Evolutionary conservation across 2,797 vertebrate genomes (phyloP).

Genomic region (Scomberomorus guttatus): DNA sequence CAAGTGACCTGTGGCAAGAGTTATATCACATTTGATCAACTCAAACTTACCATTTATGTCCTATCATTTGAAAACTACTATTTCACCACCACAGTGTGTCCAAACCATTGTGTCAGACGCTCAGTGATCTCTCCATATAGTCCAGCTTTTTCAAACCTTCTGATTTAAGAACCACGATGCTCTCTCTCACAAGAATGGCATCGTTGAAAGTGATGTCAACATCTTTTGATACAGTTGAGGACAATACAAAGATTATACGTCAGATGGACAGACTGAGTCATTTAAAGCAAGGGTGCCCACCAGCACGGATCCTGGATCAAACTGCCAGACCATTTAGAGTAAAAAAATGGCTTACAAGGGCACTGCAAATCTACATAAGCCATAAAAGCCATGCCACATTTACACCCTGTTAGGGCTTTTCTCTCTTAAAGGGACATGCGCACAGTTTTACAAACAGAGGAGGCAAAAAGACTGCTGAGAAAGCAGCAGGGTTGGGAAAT

Average conservation of each 20-base stretch:
- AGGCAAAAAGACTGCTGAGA: constrained; percentile 77
- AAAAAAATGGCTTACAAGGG: constrained; percentile 77
- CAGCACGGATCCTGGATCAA: constrained; percentile 59
- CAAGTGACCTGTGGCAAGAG: constrained; percentile 64
- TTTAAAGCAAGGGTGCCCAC: constrained; percentile 66
- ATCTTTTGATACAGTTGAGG: constrained; percentile 65
- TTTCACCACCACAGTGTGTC: constrained; percentile 70
- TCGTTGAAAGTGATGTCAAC: constrained; percentile 53
- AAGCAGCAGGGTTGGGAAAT: constrained; percentile 77
- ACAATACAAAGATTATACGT: constrained; percentile 61
- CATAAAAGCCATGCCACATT: constrained; percentile 84
- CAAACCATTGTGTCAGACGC: constrained; percentile 54
- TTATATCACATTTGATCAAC: constrained; percentile 59
- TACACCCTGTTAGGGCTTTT: constrained; percentile 71
- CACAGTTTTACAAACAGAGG: constrained; percentile 83
- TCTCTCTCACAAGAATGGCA: constrained; percentile 53
- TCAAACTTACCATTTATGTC: constrained; percentile 46
- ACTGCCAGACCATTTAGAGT: constrained; percentile 63
- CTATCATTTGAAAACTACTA: constrained; percentile 61
- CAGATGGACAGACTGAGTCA: constrained; percentile 65
- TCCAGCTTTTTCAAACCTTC: constrained; percentile 47
- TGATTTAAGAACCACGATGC: constrained; percentile 48
- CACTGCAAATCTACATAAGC: constrained; percentile 81
- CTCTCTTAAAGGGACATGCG: constrained; percentile 90
- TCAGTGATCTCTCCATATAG: constrained; percentile 42